Conservation (phyloP, 2,113 vertebrate species). For the Cephalopterus ornatus region DNA sequence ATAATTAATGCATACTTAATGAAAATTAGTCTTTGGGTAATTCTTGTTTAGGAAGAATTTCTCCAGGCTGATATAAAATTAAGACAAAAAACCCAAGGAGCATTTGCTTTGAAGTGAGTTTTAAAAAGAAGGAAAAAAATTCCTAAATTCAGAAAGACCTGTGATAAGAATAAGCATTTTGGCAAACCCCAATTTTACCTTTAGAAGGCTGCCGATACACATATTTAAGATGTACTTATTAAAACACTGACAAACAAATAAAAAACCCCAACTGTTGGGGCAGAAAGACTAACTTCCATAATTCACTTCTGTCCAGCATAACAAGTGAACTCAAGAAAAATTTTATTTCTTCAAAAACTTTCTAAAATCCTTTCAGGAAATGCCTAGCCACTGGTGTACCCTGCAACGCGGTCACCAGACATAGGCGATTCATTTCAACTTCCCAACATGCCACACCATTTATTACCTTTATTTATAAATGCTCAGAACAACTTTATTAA, state of each 20-base stretch:
- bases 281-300: neutral
- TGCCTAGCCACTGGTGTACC: too few species aligned
- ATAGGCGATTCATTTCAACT: rapidly evolving
- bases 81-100: neutral
- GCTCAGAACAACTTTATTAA: neutral
- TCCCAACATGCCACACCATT: neutral
- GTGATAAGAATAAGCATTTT: neutral
- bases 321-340: neutral
- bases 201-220: neutral
- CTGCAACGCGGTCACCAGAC: neutral
- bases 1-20: neutral
- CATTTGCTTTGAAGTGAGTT: neutral
- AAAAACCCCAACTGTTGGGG: neutral
- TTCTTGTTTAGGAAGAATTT: neutral
- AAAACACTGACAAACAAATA: neutral
- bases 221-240: neutral
- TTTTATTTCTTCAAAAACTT: neutral
- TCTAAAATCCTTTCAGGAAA: neutral
- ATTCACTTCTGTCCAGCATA: neutral
- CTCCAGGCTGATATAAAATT: neutral
- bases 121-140: neutral
- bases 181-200: neutral
- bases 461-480: neutral
- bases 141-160: neutral
- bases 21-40: neutral